Evolutionary conservation across 2,797 vertebrate species (phyloP).

Genomic region (Telmatherina bonti): DNA sequence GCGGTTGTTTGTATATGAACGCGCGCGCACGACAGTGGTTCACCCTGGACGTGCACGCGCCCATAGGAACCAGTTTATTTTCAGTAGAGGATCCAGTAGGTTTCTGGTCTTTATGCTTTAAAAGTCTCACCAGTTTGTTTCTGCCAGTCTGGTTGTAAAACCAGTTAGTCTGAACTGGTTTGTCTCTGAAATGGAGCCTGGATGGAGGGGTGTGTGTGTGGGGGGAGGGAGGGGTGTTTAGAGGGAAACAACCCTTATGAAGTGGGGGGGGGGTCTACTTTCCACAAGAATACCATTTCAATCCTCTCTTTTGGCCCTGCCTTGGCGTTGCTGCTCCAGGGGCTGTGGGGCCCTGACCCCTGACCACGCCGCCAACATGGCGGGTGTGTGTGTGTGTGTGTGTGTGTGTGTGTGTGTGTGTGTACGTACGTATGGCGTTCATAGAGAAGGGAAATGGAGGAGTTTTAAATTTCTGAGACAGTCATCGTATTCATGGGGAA

Average conservation of each 20-base stretch:
- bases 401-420: too few relatives aligned
- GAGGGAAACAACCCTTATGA: constrained; percentile 30
- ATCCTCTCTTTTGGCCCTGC: constrained; percentile 28
- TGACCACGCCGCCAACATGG: constrained; percentile 4
- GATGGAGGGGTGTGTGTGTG: constrained; percentile 52
- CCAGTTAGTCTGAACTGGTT: too few relatives aligned
- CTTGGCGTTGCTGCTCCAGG: constrained; percentile 7
- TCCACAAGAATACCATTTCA: constrained; percentile 37
- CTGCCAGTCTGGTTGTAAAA: too few relatives aligned
- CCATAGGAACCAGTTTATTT: too few relatives aligned
- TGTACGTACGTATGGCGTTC: too few relatives aligned
- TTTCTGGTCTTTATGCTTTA: too few relatives aligned
- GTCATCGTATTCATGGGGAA: constrained; percentile 29
- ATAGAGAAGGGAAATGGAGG: too few relatives aligned
- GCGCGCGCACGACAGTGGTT: too few relatives aligned
- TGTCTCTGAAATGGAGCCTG: constrained; percentile 19
- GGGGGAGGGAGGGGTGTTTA: constrained; percentile 35
- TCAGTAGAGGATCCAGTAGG: too few relatives aligned
- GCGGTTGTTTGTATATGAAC: too few relatives aligned
- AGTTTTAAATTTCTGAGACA: constrained; percentile 7
- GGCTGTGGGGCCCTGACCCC: constrained; percentile 33
- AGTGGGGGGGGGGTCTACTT: background rate
- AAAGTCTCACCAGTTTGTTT: too few relatives aligned
- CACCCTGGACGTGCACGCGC: background rate
- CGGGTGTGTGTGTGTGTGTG: background rate